These are phyloP conservation scores for Cryptomyrus ogoouensis DNA, from an alignment of 2,113 vertebrate genomes.

Conservation along the genomic window DNA sequence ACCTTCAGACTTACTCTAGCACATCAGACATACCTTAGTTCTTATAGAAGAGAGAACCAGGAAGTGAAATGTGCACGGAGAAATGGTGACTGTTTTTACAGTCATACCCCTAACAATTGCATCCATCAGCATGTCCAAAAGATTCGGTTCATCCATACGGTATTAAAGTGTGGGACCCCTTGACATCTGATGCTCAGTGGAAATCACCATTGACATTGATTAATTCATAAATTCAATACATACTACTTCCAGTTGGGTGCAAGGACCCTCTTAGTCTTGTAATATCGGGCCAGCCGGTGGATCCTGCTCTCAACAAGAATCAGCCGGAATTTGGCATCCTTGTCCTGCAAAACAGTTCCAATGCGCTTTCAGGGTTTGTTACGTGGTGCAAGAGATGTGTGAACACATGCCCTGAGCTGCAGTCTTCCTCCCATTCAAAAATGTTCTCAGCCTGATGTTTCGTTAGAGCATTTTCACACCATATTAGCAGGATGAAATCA, in stretches of 20 bases:
- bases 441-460: background rate
- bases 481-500: background rate
- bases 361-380: background rate
- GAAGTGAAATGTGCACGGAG: constrained; percentile 60
- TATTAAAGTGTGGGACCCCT: background rate
- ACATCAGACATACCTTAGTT: constrained; percentile 65
- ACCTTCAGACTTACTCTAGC: constrained; percentile 64
- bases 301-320: constrained; percentile 96
- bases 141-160: background rate
- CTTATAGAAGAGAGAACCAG: constrained; percentile 49
- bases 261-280: constrained; percentile 95
- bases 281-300: constrained; percentile 93
- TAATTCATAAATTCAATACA: constrained; percentile 41
- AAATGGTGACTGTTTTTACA: background rate
- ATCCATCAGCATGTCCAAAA: background rate
- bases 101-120: background rate
- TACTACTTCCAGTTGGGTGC: constrained; percentile 99
- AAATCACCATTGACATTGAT: background rate
- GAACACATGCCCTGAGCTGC: background rate
- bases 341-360: constrained; percentile 67
- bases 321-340: constrained; percentile 97
- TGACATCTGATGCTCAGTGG: background rate
- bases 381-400: background rate
- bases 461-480: background rate
- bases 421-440: background rate